Conservation (phyloP, 2,113 vertebrate genomes). For the Gavialis gangeticus region DNA sequence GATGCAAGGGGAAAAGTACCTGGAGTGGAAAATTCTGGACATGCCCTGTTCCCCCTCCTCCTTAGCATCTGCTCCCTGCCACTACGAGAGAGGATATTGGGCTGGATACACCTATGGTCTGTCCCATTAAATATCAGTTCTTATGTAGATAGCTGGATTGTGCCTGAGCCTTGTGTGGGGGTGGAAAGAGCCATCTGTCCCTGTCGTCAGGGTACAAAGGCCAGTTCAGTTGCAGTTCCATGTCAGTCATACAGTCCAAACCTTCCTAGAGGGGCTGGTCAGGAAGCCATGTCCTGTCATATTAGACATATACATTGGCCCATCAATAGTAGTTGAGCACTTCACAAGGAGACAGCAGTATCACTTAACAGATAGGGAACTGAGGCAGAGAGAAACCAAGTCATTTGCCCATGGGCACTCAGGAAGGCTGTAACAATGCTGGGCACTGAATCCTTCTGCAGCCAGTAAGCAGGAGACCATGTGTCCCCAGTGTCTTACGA, state of each 20-base stretch:
- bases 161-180: fast-evolving
- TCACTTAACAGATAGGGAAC: too few species aligned
- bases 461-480: not conserved
- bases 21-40: too few species aligned
- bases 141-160: not conserved
- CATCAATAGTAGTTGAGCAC: not conserved
- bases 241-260: not conserved
- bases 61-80: too few species aligned
- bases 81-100: too few species aligned
- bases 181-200: not conserved
- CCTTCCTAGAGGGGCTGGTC: not conserved
- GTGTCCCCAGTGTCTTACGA: not conserved
- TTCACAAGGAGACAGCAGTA: too few species aligned
- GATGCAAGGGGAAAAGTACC: too few species aligned
- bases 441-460: not conserved
- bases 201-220: not conserved
- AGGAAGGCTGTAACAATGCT: not conserved
- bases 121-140: too few species aligned
- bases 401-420: not conserved
- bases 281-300: fast-evolving
- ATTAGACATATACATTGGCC: not conserved
- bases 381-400: not conserved
- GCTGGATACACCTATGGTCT: too few species aligned
- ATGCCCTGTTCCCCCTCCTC: too few species aligned
- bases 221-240: not conserved